phyloP scores from a whole-genome alignment of 2,113 vertebrate species.

The Orcinus orca region DNA sequence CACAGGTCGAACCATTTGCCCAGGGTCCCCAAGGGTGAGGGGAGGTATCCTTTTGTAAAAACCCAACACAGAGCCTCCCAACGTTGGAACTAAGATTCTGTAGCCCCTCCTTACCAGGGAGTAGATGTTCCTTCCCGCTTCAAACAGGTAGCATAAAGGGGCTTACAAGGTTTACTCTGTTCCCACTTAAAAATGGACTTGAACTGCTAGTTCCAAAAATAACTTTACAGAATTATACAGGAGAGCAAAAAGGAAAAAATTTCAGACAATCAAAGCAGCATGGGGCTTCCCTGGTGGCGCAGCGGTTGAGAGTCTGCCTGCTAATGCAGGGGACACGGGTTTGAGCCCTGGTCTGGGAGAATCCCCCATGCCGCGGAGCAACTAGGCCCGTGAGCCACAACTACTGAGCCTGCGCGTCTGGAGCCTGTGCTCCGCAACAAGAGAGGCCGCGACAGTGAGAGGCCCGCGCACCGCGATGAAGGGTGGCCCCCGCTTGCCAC shows the following conservation, averaged over 20 bases:
- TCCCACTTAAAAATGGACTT: slow-evolving; percentile 2
- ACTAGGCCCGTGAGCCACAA: too few relatives aligned
- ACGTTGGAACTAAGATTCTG: neutral
- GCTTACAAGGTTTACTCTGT: neutral
- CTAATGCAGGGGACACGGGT: too few relatives aligned
- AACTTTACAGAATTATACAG: slow-evolving; percentile 49
- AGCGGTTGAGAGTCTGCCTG: too few relatives aligned
- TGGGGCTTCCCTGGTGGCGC: neutral
- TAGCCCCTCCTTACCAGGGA: fast-evolving
- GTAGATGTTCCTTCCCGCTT: neutral
- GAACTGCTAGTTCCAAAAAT: slow-evolving; percentile 59
- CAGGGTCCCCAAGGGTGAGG: neutral
- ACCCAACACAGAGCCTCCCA: neutral
- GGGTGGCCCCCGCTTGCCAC: too few relatives aligned
- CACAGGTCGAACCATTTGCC: neutral
- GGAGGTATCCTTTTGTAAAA: neutral
- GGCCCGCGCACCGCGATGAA: too few relatives aligned
- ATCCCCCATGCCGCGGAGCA: too few relatives aligned
- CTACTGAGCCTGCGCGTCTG: too few relatives aligned
- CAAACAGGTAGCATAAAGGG: neutral
- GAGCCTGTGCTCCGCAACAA: too few relatives aligned
- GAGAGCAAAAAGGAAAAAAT: slow-evolving; percentile 17
- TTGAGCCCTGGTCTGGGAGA: too few relatives aligned
- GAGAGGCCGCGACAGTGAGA: too few relatives aligned
- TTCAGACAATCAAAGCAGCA: slow-evolving; percentile 25